Conservation (phyloP, 2,113 vertebrate genomes). For the Ia io region DNA sequence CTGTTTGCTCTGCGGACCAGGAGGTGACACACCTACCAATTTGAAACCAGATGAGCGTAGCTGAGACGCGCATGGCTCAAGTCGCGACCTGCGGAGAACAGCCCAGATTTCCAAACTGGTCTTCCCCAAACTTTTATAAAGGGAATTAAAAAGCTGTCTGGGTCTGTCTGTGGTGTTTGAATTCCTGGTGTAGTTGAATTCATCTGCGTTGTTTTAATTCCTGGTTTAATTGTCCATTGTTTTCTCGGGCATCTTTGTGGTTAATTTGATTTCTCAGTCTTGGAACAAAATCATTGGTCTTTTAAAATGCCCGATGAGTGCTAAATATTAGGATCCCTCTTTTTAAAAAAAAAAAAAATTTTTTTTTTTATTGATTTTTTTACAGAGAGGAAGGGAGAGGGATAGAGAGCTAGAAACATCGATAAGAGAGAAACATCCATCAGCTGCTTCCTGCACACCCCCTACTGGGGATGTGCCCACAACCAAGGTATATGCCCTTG, state of each 20-base stretch:
- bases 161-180: not conserved
- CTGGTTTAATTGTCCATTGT: constrained; percentile 14
- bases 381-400: too few species aligned
- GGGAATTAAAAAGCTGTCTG: not conserved
- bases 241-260: not conserved
- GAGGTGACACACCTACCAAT: not conserved
- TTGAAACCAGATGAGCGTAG: not conserved
- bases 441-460: too few species aligned
- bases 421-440: too few species aligned
- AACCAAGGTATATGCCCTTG: too few species aligned
- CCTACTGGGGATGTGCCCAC: too few species aligned
- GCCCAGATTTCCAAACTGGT: not conserved
- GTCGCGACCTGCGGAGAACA: not conserved
- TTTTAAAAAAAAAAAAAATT: too few species aligned
- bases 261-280: constrained; percentile 60
- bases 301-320: constrained; percentile 49
- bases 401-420: too few species aligned
- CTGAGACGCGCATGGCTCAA: not conserved
- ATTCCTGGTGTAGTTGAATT: not conserved
- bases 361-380: not conserved
- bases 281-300: constrained; percentile 41
- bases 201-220: not conserved
- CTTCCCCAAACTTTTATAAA: not conserved
- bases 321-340: not conserved
- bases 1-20: not conserved